Percentiles rank a stretch among this genome's conserved stretches.
Evolutionary conservation across 2,888 invertebrate genomes (phyloP).

Genomic region (Acrocyrtus sp.): DNA sequence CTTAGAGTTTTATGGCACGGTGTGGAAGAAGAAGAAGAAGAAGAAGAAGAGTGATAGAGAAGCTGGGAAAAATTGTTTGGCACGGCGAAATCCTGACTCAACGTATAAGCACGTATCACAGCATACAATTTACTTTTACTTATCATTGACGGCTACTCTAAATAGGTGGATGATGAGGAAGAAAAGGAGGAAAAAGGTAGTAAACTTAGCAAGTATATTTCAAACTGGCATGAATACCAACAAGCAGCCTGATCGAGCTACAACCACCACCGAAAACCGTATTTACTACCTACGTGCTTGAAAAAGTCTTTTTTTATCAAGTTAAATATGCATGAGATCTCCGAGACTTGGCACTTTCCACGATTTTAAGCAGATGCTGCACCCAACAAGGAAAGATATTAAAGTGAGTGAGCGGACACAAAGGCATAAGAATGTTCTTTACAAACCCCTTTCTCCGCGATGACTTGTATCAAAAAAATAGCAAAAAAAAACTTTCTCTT

Average conservation of each 20-base stretch:
- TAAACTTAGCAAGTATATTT: no score
- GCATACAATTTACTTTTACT: slow-evolving; percentile 14
- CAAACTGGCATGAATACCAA: no score
- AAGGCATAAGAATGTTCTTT: no score
- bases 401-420: no score
- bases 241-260: no score
- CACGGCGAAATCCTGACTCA: neutral
- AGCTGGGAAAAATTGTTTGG: slow-evolving; percentile 3
- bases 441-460: no score
- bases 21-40: neutral
- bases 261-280: no score
- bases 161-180: no score
- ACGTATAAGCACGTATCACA: neutral
- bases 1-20: slow-evolving; percentile 6
- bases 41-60: neutral
- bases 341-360: slow-evolving; percentile 4
- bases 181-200: no score
- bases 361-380: neutral
- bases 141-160: neutral
- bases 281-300: neutral
- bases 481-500: no score
- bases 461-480: no score
- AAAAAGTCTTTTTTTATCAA: slow-evolving; percentile 14
- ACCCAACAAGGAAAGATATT: no score
- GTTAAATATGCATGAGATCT: slow-evolving; percentile 39